Base-by-base conservation (phyloP, 30 jellyfish, hydroid and myxozoan genomes). In the Cassiopea xamachana region DNA sequence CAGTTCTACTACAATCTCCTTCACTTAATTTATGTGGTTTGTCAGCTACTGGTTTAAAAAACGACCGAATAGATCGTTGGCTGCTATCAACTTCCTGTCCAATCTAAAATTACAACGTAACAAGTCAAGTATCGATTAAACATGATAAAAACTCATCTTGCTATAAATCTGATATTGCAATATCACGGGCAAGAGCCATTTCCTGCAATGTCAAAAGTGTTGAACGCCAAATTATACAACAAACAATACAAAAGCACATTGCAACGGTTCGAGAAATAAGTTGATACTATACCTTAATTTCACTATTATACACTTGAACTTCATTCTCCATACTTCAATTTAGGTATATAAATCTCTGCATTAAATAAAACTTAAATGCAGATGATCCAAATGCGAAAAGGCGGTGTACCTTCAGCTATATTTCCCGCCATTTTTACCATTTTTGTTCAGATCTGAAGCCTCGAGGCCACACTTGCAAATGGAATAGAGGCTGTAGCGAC, bases 31-130 rank as follows among this genome's bases (percentile, higher is more conserved):
- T 6, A 43, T 6, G 84, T 16, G 67, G 19, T 75, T 50, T 78
- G 7, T 69, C 48, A 19, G 62, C 19, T 4, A 84, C 67, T 71
- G 86, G 90, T 69, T 88, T 88, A 75, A 88, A 88, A 80, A 88
- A 88, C 10, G 95, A 77, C 60, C 78, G 75, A 60, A 88, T 88
- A 2, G 95, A 88, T 43, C 47, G 72, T 75, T 88, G 95, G 45
- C 76, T 88, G 16, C 55, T 39, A 60, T 70, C 87, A 48, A 72
- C 82, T 13, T 48, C 95, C 16, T 88, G 87, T 60, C 79, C 91
- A 84, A 4, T 39, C 80, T 71, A 71, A 19, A 67, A 27, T 27
- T 27, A 27, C 39, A 27, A 27, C 39, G 39, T 27, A 27, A 27
- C 39, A 27, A 27, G 39, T 27, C 39, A 27, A 27, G 39, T 27